Conservation (phyloP, 2,113 vertebrate genomes). For the Eulemur macaco region DNA sequence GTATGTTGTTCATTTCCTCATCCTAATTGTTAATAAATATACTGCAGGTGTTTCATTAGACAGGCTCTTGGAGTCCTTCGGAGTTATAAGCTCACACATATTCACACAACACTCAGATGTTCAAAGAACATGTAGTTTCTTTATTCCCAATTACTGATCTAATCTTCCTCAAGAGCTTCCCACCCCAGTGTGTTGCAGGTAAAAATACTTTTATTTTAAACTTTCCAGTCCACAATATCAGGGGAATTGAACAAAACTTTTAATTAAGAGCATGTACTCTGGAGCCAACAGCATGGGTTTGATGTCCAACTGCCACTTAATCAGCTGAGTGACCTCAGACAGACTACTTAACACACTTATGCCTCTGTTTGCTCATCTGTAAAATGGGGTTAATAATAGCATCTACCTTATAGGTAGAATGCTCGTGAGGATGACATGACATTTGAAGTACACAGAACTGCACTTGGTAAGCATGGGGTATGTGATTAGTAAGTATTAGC, state of each 20-base stretch:
- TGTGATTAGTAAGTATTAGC: not conserved
- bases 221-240: not conserved
- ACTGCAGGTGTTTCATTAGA: conserved; percentile 73
- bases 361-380: not conserved
- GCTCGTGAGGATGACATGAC: not conserved
- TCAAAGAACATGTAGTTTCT: conserved; percentile 26
- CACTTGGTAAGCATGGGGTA: not conserved
- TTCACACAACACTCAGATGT: conserved; percentile 6
- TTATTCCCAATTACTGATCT: conserved; percentile 52
- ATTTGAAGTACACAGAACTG: not conserved
- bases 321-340: not conserved
- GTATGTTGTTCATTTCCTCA: conserved; percentile 64
- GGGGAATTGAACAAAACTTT: not conserved
- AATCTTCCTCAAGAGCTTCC: not conserved
- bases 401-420: not conserved
- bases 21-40: conserved; percentile 70
- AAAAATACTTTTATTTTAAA: conserved; percentile 44
- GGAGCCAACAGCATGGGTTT: not conserved
- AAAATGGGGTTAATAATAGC: not conserved
- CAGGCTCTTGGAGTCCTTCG: conserved; percentile 37
- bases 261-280: not conserved
- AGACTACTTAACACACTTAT: not conserved
- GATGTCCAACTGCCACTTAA: not conserved
- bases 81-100: conserved; percentile 15
- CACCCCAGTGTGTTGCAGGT: not conserved